Evolutionary conservation across 1,140 invertebrate genomes (phyloP), one percentile per base, ranked within the genome.

Genomic region (Drosophila persimilis): DNA sequence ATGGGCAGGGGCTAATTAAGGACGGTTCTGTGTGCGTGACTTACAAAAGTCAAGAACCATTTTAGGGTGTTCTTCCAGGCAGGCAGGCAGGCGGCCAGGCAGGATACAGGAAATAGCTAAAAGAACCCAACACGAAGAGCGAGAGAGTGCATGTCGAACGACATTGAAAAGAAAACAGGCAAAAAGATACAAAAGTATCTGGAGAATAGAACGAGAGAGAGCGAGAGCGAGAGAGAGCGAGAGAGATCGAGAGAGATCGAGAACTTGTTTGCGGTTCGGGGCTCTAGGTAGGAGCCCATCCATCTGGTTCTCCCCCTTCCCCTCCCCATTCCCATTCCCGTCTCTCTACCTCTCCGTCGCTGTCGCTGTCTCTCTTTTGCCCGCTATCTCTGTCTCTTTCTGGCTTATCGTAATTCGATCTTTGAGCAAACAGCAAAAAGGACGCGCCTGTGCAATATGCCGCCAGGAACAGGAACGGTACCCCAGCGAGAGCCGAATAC

Each of bases 361-460:
- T 17, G 20, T 20, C 39, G 39, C 11, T 3, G 2, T 29, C 41
- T 39, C 6, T 52, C 22, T 44, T 31, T 44, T 31, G 15, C 6
- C 20, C 22, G 39, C 8, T 35, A 24, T 22, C 43, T 29, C 35
- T 45, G 26, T 39, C 51, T 59, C 39, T 26, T 58, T 50, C 43
- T 43, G 48, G 52, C 57, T 72, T 84, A 76, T 80, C 76, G 80
- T 76, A 84, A 84, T 85, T 84, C 76, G 80, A 84, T 84, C 80
- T 72, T 64, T 66, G 66, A 61, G 80, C 76, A 80, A 76, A 62
- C 76, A 81, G 76, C 70, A 56, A 79, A 85, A 85, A 84, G 80
- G 80, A 84, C 80, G 80, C 80, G 80, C 70, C 77, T 79, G 80
- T 83, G 80, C 80, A 83, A 83, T 83, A 83, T 83, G 80, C 80